Conservation (phyloP, 2,888 invertebrate species). For the Acronicta psi region DNA sequence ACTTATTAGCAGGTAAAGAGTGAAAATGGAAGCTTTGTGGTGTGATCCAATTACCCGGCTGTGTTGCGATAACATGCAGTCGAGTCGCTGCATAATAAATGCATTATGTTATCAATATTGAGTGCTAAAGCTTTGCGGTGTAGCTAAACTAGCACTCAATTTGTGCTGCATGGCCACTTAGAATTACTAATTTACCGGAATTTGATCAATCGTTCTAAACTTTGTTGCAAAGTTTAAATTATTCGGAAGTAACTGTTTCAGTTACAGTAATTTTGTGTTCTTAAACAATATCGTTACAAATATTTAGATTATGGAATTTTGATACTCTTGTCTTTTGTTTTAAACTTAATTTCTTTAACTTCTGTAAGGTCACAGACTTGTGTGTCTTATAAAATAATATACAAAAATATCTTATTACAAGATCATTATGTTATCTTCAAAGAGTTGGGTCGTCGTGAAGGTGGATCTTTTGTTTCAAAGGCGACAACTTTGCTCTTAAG, state of each 20-base stretch:
- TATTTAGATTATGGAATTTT: constrained; percentile 1
- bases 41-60: constrained; percentile 36
- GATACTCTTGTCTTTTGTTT: constrained; percentile 31
- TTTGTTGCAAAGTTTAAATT: constrained; percentile 18
- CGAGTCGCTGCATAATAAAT: constrained; percentile 33
- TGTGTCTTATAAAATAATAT: constrained; percentile 33
- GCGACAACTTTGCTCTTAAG: constrained; percentile 39
- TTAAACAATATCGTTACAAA: background rate
- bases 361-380: constrained; percentile 13
- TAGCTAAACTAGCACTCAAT: constrained; percentile 20
- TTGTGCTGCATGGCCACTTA: constrained; percentile 19
- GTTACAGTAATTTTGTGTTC: background rate
- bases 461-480: constrained; percentile 51
- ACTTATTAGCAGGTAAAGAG: constrained; percentile 24
- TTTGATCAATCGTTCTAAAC: constrained; percentile 9
- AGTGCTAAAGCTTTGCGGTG: constrained; percentile 21
- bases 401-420: constrained; percentile 54
- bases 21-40: constrained; percentile 35
- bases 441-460: constrained; percentile 30
- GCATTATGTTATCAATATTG: constrained; percentile 41
- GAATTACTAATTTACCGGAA: constrained; percentile 19
- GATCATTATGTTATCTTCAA: constrained; percentile 55
- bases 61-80: constrained; percentile 24
- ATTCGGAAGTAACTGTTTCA: constrained; percentile 2
- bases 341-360: constrained; percentile 15